Percentiles rank a stretch among this genome's conserved stretches.
Evolutionary conservation across 2,888 invertebrate genomes (phyloP).

Genomic region (Platynereis dumerilii): DNA sequence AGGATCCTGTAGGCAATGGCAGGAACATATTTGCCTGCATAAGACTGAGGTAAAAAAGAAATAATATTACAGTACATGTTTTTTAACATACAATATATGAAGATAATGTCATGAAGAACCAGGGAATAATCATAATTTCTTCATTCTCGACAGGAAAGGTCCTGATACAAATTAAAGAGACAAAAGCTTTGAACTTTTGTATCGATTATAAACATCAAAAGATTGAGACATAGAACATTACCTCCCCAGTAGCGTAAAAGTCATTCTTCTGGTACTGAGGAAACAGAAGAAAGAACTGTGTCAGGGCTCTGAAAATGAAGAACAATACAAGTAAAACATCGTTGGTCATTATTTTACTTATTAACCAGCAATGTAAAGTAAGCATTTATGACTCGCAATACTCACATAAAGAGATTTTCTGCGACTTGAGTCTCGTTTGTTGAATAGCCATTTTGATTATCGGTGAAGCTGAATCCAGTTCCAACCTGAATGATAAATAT

Average conservation of each 20-base stretch:
- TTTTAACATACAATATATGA: too few species aligned
- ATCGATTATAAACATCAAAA: too few species aligned
- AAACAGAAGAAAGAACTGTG: conserved; percentile 85
- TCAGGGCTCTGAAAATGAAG: conserved; percentile 47
- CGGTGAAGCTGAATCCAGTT: conserved; percentile 85
- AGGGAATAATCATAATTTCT: too few species aligned
- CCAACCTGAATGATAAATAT: conserved; percentile 44
- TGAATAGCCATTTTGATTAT: conserved; percentile 77
- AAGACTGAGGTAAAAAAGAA: conserved; percentile 46
- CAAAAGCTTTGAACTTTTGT: too few species aligned
- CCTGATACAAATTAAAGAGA: too few species aligned
- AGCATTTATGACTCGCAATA: too few species aligned
- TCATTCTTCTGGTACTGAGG: conserved; percentile 76
- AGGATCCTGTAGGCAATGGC: conserved; percentile 68
- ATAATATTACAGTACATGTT: background rate
- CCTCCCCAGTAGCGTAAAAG: conserved; percentile 87
- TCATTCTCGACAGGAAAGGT: too few species aligned
- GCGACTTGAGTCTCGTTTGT: conserved; percentile 81
- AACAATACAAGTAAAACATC: too few species aligned
- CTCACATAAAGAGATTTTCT: conserved; percentile 73
- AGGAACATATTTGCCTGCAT: conserved; percentile 76
- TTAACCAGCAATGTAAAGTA: too few species aligned
- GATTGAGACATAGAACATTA: conserved; percentile 31
- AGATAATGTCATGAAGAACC: too few species aligned
- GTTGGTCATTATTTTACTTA: too few species aligned